A percentile compares a stretch with the other conserved stretches of the same genome.
Conservation (phyloP, 2,888 invertebrate species). For the Tortrix viridana region DNA sequence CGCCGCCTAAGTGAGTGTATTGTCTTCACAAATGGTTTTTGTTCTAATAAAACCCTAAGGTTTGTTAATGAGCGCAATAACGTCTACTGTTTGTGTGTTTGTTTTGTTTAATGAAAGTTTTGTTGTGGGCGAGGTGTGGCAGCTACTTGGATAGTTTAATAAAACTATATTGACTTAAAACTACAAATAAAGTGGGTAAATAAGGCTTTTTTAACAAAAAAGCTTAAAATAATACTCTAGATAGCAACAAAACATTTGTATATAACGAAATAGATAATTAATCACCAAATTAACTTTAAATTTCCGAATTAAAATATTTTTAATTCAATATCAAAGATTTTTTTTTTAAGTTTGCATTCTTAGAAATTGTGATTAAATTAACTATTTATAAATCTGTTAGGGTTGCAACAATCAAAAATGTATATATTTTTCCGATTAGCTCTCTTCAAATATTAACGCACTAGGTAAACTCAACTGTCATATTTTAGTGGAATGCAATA, state of each 20-base stretch:
- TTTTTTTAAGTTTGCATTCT: background rate
- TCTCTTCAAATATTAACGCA: constrained; percentile 20
- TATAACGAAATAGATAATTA: too few species aligned
- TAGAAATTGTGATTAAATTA: background rate
- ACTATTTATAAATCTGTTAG: background rate
- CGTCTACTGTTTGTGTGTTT: constrained; percentile 50
- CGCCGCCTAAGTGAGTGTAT: constrained; percentile 66
- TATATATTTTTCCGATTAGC: constrained; percentile 29
- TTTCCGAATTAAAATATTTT: too few species aligned
- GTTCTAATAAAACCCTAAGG: constrained; percentile 75
- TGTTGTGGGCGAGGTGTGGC: constrained; percentile 21
- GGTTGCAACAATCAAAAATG: constrained; percentile 14
- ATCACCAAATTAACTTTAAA: too few species aligned
- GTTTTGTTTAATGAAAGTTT: constrained; percentile 50
- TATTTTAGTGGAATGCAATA: constrained; percentile 83
- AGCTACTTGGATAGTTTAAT: too few species aligned
- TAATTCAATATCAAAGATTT: too few species aligned
- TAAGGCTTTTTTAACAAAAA: too few species aligned
- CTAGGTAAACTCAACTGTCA: constrained; percentile 69
- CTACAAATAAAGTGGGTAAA: too few species aligned
- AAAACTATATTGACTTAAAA: too few species aligned
- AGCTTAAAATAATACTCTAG: too few species aligned
- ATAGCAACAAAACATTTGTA: too few species aligned
- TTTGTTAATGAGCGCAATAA: constrained; percentile 74
- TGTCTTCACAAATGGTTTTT: constrained; percentile 75